Evolutionary conservation across 2,113 vertebrate species (phyloP).

Genomic region (Siniperca chuatsi): DNA sequence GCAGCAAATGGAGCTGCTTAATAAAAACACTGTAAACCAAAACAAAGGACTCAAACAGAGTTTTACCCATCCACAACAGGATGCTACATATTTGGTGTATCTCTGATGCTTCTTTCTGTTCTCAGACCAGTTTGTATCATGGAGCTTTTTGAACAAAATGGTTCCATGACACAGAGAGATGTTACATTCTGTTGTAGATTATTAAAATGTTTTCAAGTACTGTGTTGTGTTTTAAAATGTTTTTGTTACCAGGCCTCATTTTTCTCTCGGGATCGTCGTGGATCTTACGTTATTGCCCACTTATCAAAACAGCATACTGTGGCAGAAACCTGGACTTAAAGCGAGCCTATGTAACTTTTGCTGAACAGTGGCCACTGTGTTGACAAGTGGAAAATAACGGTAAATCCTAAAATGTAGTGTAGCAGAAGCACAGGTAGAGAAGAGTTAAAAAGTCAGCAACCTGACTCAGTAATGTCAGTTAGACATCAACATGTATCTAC

Average conservation of each 20-base stretch:
- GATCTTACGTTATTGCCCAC: neutral
- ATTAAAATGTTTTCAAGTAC: neutral
- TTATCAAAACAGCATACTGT: neutral
- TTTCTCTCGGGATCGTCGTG: neutral
- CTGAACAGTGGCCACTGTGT: neutral
- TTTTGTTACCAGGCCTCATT: neutral
- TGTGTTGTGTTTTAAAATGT: neutral
- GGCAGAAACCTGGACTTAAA: neutral
- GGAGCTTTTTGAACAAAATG: neutral
- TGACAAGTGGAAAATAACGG: neutral
- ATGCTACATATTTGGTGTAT: neutral
- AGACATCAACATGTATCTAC: neutral
- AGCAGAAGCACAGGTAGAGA: neutral
- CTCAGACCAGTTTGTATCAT: neutral
- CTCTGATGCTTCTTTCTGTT: neutral
- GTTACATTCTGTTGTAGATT: neutral
- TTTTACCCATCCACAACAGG: neutral
- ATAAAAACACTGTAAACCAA: slow-evolving; percentile 20
- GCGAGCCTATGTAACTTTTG: neutral
- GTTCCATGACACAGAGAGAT: neutral
- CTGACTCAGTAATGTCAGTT: neutral
- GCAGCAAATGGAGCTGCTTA: slow-evolving; percentile 28
- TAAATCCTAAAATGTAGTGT: neutral
- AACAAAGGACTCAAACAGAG: slow-evolving; percentile 6
- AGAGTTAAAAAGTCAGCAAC: neutral